Conservation (phyloP, 2,113 vertebrate genomes). For the rabbit (Oryctolagus cuniculus) region DNA sequence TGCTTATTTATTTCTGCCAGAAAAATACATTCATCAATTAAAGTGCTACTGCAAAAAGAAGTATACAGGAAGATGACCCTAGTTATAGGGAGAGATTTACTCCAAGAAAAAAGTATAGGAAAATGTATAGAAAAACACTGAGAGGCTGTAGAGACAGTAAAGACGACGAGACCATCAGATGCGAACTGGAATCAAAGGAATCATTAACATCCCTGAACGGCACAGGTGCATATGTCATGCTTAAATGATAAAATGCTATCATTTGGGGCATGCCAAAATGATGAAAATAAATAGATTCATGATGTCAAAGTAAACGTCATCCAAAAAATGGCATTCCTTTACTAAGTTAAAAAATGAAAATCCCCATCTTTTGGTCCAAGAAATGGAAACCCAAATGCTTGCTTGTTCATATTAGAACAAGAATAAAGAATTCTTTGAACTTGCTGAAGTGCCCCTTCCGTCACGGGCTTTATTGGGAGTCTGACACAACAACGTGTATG, state of each 20-base stretch:
- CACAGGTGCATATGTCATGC: rapidly evolving
- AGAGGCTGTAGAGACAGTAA: rapidly evolving
- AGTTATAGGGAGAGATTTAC: background rate
- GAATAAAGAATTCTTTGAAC: background rate
- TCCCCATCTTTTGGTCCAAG: background rate
- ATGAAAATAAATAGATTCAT: background rate
- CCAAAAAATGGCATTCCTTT: background rate
- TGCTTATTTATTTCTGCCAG: background rate
- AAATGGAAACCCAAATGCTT: background rate
- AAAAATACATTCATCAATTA: background rate
- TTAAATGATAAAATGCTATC: background rate
- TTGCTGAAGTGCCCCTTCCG: background rate
- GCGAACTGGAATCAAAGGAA: rapidly evolving
- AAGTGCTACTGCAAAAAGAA: background rate
- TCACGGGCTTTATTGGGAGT: background rate
- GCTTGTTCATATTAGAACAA: rapidly evolving
- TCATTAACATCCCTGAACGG: background rate
- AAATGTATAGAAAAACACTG: background rate
- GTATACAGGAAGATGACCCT: background rate
- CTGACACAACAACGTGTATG: background rate
- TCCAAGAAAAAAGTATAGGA: background rate
- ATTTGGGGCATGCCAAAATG: background rate
- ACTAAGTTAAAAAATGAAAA: background rate
- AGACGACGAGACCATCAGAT: background rate
- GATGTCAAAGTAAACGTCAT: background rate